phyloP scores from a whole-genome alignment of 2,113 vertebrate species.

The Archocentrus centrarchus region DNA sequence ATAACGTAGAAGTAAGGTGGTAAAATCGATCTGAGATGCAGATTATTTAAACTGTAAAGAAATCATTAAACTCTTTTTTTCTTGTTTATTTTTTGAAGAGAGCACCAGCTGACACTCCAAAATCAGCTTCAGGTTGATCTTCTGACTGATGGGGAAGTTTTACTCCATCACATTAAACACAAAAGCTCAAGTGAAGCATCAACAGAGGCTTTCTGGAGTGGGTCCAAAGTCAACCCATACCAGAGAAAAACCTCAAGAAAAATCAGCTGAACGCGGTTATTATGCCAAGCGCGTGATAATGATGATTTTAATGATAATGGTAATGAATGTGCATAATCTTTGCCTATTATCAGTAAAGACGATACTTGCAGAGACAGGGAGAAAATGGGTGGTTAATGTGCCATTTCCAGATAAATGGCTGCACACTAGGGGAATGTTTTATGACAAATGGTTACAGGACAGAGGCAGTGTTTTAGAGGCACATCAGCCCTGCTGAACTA shows the following conservation, averaged over 20 bases:
- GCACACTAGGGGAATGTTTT: constrained; percentile 30
- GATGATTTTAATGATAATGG: constrained; percentile 75
- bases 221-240: constrained; percentile 3
- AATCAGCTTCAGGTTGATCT: constrained; percentile 1
- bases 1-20: neutral
- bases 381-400: constrained; percentile 69
- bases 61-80: neutral
- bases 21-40: neutral
- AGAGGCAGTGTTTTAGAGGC: neutral
- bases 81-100: neutral
- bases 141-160: neutral
- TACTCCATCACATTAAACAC: constrained; percentile 12
- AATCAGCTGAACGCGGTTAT: constrained; percentile 52
- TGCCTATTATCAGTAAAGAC: constrained; percentile 69
- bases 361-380: constrained; percentile 40
- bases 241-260: constrained; percentile 19
- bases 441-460: constrained; percentile 42
- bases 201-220: constrained; percentile 5
- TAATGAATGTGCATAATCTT: constrained; percentile 79
- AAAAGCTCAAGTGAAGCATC: constrained; percentile 30
- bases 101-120: neutral
- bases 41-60: neutral
- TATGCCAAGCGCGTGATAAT: constrained; percentile 62
- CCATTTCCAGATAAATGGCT: constrained; percentile 64
- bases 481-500: neutral